Conservation (phyloP, 1,140 invertebrate genomes). For the Ips nitidus region DNA sequence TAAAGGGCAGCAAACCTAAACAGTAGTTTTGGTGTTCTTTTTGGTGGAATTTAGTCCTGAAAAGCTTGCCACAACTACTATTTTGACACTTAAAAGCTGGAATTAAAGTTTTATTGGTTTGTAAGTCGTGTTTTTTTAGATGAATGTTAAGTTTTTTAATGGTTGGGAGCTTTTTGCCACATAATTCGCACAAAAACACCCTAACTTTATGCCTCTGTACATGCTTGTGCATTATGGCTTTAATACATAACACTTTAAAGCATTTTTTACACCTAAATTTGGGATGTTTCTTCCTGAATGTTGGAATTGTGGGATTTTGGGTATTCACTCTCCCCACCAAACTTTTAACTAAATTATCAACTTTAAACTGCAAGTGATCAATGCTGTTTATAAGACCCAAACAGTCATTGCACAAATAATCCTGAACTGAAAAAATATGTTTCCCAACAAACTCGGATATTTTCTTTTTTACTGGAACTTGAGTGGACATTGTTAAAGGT, state of each 20-base stretch:
- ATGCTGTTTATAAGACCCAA: constrained; percentile 47
- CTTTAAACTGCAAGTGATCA: constrained; percentile 47
- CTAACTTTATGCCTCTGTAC: constrained; percentile 31
- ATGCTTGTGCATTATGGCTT: constrained; percentile 20
- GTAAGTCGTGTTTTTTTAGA: constrained; percentile 23
- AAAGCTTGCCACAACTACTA: constrained; percentile 29
- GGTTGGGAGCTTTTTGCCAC: constrained; percentile 24
- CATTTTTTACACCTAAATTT: constrained; percentile 38
- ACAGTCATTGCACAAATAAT: constrained; percentile 47
- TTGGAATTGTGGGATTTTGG: constrained; percentile 23
- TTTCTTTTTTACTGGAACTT: constrained; percentile 45
- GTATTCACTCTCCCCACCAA: constrained; percentile 41
- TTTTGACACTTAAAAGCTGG: constrained; percentile 32
- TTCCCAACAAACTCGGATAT: constrained; percentile 41
- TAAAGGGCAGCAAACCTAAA: constrained; percentile 43
- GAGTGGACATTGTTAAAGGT: constrained; percentile 48
- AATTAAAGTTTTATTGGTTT: constrained; percentile 16
- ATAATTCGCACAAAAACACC: constrained; percentile 37
- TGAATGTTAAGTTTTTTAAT: constrained; percentile 27
- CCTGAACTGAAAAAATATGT: constrained; percentile 33
- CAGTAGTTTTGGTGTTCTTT: constrained; percentile 49
- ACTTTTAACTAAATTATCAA: constrained; percentile 40
- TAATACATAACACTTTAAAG: constrained; percentile 32
- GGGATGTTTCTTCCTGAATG: constrained; percentile 4
- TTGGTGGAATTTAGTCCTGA: constrained; percentile 39